Evolutionary conservation across 2,888 invertebrate species (phyloP).

Genomic region (Cyclophora albipunctata): DNA sequence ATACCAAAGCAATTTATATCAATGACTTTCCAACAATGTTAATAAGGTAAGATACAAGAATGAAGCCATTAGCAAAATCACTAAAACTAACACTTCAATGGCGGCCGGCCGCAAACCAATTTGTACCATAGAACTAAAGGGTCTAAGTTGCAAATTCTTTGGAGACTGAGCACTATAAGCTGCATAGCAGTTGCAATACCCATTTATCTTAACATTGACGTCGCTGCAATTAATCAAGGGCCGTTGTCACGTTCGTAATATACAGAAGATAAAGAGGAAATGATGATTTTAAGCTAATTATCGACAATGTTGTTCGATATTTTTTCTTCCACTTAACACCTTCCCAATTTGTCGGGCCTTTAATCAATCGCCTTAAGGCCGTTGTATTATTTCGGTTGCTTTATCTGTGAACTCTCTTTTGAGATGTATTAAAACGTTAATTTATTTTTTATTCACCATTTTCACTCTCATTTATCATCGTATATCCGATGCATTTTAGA

Average conservation of each 20-base stretch:
- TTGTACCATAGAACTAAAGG: conserved; percentile 29
- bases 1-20: conserved; percentile 38
- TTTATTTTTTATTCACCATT: conserved; percentile 33
- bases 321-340: conserved; percentile 65
- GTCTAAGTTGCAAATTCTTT: conserved; percentile 35
- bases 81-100: conserved; percentile 51
- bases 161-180: conserved; percentile 16
- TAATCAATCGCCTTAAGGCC: conserved; percentile 30
- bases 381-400: conserved; percentile 21
- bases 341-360: conserved; percentile 55
- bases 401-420: conserved; percentile 21
- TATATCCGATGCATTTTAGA: conserved; percentile 38
- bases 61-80: conserved; percentile 58
- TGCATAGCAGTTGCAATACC: conserved; percentile 21
- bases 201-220: conserved; percentile 66
- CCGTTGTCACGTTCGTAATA: conserved; percentile 65
- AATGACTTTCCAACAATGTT: conserved; percentile 44
- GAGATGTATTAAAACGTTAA: conserved; percentile 18
- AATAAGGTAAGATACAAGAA: conserved; percentile 44
- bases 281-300: conserved; percentile 71
- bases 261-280: conserved; percentile 62
- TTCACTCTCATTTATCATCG: conserved; percentile 40
- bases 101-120: conserved; percentile 19
- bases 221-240: conserved; percentile 68
- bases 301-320: conserved; percentile 48